phyloP scores from a whole-genome alignment of 2,113 vertebrate species.

The Acrocephalus kingi region DNA sequence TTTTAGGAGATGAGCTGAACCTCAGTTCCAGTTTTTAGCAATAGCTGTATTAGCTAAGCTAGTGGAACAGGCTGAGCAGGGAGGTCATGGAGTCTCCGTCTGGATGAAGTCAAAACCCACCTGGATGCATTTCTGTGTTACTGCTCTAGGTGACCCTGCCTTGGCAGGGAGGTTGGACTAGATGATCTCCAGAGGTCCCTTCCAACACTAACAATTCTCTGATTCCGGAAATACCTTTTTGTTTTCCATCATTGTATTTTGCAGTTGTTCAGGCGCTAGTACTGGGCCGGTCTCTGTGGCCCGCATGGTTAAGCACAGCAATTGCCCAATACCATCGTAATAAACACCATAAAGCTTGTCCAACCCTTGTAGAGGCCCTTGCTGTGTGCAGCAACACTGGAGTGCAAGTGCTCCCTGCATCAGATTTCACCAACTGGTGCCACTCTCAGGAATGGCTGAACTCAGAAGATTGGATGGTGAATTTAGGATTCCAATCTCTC shows the following conservation, averaged over 20 bases:
- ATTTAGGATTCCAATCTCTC: fast-evolving
- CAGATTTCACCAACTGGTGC: neutral
- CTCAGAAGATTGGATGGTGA: fast-evolving
- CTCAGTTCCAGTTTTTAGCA: fast-evolving
- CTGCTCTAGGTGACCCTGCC: neutral
- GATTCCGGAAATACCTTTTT: fast-evolving
- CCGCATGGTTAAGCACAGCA: fast-evolving
- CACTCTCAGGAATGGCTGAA: fast-evolving
- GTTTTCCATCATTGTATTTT: fast-evolving
- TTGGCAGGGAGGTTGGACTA: neutral
- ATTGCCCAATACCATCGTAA: fast-evolving
- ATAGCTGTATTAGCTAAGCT: too few species aligned
- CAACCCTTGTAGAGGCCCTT: fast-evolving
- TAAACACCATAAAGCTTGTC: fast-evolving
- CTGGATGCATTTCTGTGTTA: neutral
- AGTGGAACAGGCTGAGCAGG: neutral
- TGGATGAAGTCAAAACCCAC: neutral
- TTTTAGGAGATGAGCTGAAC: neutral
- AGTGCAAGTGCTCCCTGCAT: too few species aligned
- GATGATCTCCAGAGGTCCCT: neutral
- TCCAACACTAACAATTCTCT: neutral
- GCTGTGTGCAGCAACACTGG: fast-evolving
- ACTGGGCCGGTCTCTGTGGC: fast-evolving
- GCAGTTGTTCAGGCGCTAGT: neutral
- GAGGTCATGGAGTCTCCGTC: neutral